Evolutionary conservation across 1,140 invertebrate species (phyloP), one percentile per base, ranked within the genome.

Genomic region (Pogonus chalceus): DNA sequence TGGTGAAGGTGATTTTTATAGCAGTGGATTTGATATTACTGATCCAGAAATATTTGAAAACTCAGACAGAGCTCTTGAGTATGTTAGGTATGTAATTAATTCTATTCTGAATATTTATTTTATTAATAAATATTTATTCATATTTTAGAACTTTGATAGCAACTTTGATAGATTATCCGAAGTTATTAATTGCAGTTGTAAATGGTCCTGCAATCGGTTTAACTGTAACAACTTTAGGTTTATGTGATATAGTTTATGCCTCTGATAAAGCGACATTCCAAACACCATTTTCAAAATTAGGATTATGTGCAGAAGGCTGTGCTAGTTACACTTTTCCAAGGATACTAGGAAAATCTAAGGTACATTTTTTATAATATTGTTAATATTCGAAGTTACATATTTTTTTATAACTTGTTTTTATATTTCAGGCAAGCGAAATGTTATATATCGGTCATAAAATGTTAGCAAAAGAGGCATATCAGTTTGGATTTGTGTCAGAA

Each of bases 191-290:
- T 54, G 88, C 83, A 31, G 71, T 95, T 37, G 83, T 98, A 0
- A 95, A 98, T 80, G 95, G 93, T 26, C 91, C 90, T 48, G 91
- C 93, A n/a, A 80, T 96, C 56, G 96, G 96, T 18, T 83, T 98
- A 58, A 84, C 83, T 48, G 84, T 85, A 0, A 96, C 93, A 7
- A 81, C 84, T 0, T 69, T 93, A 20, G 81, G 80, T 9, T 73
- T 97, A 0, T 96, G 83, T 79, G 95, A 98, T 76, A 75, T 88
- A 47, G 84, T 96, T 21, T 93, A 90, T 72, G 87, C 90, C 35
- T 83, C 83, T n/a, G 82, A 90, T 54, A 81, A 68, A 55, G 88
- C 92, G 14, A 87, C 82, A 59, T 94, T 97, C 68, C 76, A 82
- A 53, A 89, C 90, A 52, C 92, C 93, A 48, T 96, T 97, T 69